Evolutionary conservation across 92 coral and sea anemone species (phyloP), one percentile per base, ranked within the genome.

Genomic region (Nematostella vectensis): DNA sequence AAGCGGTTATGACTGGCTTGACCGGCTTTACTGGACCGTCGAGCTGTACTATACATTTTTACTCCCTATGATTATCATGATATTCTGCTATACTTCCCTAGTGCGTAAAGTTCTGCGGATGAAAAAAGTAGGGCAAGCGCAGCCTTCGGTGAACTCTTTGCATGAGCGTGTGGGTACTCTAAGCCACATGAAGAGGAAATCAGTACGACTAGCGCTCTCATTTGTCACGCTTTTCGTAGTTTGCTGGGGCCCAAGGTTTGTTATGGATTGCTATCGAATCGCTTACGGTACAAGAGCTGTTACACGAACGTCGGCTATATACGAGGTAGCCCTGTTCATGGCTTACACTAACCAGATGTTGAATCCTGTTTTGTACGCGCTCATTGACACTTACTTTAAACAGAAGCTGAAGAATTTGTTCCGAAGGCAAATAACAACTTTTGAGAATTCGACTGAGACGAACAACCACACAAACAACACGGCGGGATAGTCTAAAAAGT

Each of bases 211-310:
- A 4, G 73, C 88, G 18, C 52, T 71, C 13, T 69, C 78, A 18
- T 70, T 81, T 27, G 50, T 76, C 29, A 62, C 47, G 21, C 42
- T 71, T 15, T 81, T 81, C 55, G 0, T 76, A 9, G 38, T 81
- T 33, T 81, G 88, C 44, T 81, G 88, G 88, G 24, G 70, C 0
- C 88, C 88, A 12, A 70, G 75, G 40, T 70, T 81, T 30, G 83
- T 81, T 1, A 1, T 70, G 63, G 52, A 58, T 29, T 21, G 62
- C 40, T 58, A 59, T 65, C 62, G 88, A 29, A 20, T 79, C 20
- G 75, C 62, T 19, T 30, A 24, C 12, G 94, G 94, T 1, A 66
- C 80, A 6, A 65, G 54, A 2, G 20, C 28, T 12, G 73, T 79
- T 2, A 62, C 65, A 40, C 58, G 85, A 1, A 27, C 72, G 3